Evolutionary conservation across 2,888 invertebrate species (phyloP).

Genomic region (Aspidapion aeneum): DNA sequence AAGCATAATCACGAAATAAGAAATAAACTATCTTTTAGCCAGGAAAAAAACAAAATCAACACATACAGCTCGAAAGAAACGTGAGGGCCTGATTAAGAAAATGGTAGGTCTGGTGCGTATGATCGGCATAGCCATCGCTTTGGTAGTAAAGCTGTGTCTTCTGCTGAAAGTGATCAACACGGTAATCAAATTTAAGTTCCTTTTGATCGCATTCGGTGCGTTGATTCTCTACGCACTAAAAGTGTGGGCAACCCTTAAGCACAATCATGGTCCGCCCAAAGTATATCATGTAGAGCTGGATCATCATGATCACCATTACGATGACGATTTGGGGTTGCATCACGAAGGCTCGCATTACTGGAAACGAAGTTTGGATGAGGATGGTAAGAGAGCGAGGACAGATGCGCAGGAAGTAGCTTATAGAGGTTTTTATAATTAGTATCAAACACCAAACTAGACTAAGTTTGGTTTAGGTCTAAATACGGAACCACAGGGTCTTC

Average conservation of each 20-base stretch:
- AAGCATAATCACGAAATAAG: no score
- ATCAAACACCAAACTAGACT: no score
- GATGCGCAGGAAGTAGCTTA: not conserved
- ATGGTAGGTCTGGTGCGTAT: conserved; percentile 66
- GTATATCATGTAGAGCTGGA: conserved; percentile 80
- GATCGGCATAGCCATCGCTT: conserved; percentile 60
- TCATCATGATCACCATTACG: conserved; percentile 78
- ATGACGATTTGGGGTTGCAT: conserved; percentile 51
- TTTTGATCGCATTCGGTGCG: conserved; percentile 65
- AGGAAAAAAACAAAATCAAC: not conserved
- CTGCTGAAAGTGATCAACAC: conserved; percentile 68
- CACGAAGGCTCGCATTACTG: conserved; percentile 10
- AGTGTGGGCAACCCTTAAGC: conserved; percentile 72
- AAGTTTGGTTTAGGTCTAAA: no score
- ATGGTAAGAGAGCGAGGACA: conserved; percentile 15
- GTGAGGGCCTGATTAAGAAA: conserved; percentile 66
- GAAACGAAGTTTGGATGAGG: not conserved
- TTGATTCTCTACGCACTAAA: conserved; percentile 65
- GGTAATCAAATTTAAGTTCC: conserved; percentile 72
- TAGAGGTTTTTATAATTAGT: not conserved
- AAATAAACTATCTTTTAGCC: not conserved
- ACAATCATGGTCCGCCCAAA: conserved; percentile 63
- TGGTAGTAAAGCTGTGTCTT: conserved; percentile 68
- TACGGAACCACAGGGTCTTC: no score
- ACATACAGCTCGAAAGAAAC: conserved; percentile 43